Evolutionary conservation across 2,113 vertebrate genomes (phyloP), one percentile per base, ranked within the genome.

Genomic region (Chaetorhynchus papuensis): DNA sequence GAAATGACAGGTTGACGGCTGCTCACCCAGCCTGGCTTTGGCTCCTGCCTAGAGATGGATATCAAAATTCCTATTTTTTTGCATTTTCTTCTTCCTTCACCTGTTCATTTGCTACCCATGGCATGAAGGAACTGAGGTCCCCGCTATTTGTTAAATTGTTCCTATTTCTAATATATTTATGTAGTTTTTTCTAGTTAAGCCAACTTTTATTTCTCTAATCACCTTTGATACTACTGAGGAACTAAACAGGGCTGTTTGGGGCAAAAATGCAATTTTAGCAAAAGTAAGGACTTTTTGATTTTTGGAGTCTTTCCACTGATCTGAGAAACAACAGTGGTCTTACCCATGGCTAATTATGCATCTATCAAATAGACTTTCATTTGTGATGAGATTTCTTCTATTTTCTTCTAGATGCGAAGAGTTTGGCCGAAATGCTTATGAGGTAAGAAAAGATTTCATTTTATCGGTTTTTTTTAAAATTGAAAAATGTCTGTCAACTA

Each of bases 381-480:
- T 94, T 68, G 44, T 79, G 37, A 53, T 92, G 81, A 97, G 50
- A 75, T 89, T 94, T 94, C 94, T 86, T 98, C 96, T 98, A 0
- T 98, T 98, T 96, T 98, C 96, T 98, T 96, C 90, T 98, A 99
- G 99, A 99, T 99, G 99, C 99, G 70, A 99, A 99, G 97, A 99
- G 99, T 97, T 98, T 99, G 95, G 99, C 99, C 21, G 99, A 99
- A 98, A 99, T 99, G 99, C 98, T 99, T 83, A 99, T 99, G 99
- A 99, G 99, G 99, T 99, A 98, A 98, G 98, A 94, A 68, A 16
- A 88, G 50, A 11, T 33, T 63, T n/a, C 35, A 18, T 64, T 26
- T 59, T 44, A 56, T n/a, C 13, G 1, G n/a, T n/a, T 79, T 17
- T 47, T 61, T 84, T 65, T 31, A 8, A 69, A 69, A 49, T 15